These are phyloP conservation scores for Eulemur rufifrons DNA, from an alignment of 2,113 vertebrate species.

Conservation along the genomic window DNA sequence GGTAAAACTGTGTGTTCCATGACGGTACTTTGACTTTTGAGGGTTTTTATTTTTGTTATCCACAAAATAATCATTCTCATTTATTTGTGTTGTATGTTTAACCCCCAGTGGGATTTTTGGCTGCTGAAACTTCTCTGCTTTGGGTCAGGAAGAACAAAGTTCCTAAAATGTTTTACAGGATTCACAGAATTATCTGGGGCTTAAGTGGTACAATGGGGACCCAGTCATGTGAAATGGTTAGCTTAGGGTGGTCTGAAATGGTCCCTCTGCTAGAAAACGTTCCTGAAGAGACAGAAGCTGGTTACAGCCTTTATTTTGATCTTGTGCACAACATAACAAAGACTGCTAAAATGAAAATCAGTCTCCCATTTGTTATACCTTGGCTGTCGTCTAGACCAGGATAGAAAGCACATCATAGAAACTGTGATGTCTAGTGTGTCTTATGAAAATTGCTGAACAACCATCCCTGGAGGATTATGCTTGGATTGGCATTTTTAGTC, in stretches of 20 bases:
- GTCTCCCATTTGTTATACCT: background rate
- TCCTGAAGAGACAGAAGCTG: background rate
- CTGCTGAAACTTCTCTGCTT: constrained; percentile 24
- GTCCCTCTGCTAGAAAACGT: background rate
- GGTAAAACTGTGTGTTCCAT: constrained; percentile 62
- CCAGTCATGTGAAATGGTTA: background rate
- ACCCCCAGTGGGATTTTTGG: background rate
- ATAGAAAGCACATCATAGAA: background rate
- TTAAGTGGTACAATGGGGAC: background rate
- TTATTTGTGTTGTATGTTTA: constrained; percentile 32
- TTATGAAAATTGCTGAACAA: background rate
- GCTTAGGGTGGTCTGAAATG: background rate
- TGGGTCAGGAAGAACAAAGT: background rate
- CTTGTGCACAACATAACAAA: background rate
- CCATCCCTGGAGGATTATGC: background rate
- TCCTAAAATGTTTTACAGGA: background rate
- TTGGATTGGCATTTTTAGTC: background rate
- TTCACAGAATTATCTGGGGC: background rate
- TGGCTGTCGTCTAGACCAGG: background rate
- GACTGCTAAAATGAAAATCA: background rate
- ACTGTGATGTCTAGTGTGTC: background rate
- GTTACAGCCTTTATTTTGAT: background rate
- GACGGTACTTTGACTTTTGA: constrained; percentile 64
- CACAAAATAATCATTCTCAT: constrained; percentile 50
- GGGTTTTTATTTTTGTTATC: constrained; percentile 2